A percentile compares a stretch with the other conserved stretches of the same genome.
Evolutionary conservation across 37 sponge, comb jelly and placozoan species (phyloP).

Genomic region (Petrosia ficiformis): DNA sequence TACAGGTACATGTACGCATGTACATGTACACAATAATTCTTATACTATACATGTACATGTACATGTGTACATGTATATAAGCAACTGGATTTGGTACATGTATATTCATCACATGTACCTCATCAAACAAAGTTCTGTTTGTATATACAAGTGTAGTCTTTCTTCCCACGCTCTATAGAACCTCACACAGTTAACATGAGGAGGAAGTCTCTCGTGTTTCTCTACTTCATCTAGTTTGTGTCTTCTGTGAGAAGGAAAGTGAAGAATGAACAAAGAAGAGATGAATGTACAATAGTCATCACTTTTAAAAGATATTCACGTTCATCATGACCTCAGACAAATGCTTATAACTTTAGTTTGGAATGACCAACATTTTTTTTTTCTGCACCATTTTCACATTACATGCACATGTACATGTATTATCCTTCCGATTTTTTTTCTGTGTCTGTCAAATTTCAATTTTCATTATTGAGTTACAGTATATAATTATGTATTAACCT

Average conservation of each 20-base stretch:
- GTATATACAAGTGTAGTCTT: constrained; percentile 71
- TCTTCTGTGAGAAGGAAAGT: constrained; percentile 24
- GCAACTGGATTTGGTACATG: not conserved
- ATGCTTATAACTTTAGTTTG: no score
- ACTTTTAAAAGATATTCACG: no score
- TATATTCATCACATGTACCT: constrained; percentile 26
- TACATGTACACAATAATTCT: not conserved
- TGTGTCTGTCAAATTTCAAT: no score
- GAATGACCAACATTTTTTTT: no score
- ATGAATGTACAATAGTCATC: no score
- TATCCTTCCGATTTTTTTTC: no score
- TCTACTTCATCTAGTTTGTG: constrained; percentile 74
- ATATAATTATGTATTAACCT: no score
- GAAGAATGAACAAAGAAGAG: not conserved
- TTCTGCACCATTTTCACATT: no score
- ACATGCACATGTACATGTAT: no score
- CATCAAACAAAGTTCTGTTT: constrained; percentile 88
- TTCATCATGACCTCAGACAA: no score
- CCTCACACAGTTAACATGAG: constrained; percentile 80
- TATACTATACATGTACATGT: not conserved
- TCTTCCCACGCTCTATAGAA: constrained; percentile 92
- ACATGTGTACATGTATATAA: not conserved
- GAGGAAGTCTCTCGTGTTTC: constrained; percentile 79
- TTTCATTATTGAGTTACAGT: no score
- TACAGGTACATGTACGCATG: not conserved